These are phyloP conservation scores for Mus pahari DNA, from an alignment of 2,113 vertebrate species.

Conservation along the genomic window DNA sequence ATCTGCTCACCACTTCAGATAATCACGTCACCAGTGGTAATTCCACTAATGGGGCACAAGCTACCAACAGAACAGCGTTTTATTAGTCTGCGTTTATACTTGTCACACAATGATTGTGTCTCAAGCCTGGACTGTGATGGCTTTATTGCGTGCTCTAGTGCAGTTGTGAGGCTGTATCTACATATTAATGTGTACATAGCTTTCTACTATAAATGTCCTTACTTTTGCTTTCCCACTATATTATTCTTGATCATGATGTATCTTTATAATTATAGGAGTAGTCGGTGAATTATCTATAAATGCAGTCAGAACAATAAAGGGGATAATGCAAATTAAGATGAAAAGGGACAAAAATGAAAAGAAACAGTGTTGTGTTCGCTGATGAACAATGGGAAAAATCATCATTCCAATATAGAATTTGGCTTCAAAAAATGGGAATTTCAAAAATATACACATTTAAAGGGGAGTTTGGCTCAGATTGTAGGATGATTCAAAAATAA, in stretches of 20 bases:
- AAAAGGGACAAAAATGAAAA: neutral
- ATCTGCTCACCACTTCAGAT: conserved; percentile 39
- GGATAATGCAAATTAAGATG: neutral
- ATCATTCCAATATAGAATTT: neutral
- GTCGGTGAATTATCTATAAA: neutral
- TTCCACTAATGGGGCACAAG: neutral
- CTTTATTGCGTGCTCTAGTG: neutral
- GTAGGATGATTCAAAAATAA: neutral
- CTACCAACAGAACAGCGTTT: conserved; percentile 36
- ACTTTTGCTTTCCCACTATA: conserved; percentile 14
- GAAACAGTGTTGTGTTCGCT: neutral
- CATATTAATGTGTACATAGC: neutral
- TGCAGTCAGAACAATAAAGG: conserved; percentile 5
- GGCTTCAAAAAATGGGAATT: neutral
- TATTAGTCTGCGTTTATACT: neutral
- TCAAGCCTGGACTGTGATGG: neutral
- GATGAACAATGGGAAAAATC: neutral
- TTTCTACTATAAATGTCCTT: conserved; percentile 12
- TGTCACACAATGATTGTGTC: neutral
- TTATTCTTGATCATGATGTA: neutral
- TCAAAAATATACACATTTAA: neutral
- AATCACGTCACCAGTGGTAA: conserved; percentile 4
- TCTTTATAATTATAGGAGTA: conserved; percentile 6
- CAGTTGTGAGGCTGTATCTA: neutral
- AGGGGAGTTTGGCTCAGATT: neutral